Percentiles rank a stretch among this genome's conserved stretches.
Evolutionary conservation across 1,140 invertebrate genomes (phyloP).

Genomic region (Uloborus diversus): DNA sequence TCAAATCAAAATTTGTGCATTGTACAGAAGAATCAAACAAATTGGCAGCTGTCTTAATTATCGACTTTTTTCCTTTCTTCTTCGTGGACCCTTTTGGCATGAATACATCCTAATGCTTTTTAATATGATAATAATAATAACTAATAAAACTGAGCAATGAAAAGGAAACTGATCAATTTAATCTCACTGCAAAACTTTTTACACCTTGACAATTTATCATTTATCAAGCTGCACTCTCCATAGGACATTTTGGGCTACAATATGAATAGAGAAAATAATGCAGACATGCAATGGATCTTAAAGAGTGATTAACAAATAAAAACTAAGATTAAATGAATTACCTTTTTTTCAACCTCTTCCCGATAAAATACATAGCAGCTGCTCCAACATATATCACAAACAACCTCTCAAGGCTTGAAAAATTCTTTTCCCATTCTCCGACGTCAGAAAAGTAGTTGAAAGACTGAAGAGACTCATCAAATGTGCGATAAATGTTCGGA

Average conservation of each 20-base stretch:
- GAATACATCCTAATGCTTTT: neutral
- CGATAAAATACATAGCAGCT: conserved; percentile 91
- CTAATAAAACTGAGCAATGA: neutral
- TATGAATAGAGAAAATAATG: too few species aligned
- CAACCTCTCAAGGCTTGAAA: conserved; percentile 82
- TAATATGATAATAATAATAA: neutral
- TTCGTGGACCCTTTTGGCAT: too few species aligned
- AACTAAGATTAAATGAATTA: conserved; percentile 61
- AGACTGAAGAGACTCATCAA: conserved; percentile 83
- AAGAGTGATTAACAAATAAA: neutral
- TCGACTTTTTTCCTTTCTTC: too few species aligned
- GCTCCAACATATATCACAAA: conserved; percentile 95
- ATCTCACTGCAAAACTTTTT: too few species aligned
- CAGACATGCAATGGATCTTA: neutral
- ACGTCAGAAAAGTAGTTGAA: conserved; percentile 91
- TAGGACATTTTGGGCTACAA: too few species aligned
- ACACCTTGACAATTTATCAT: too few species aligned
- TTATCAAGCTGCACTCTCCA: too few species aligned
- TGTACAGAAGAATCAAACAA: too few species aligned
- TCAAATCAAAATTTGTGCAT: too few species aligned
- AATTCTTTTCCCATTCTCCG: conserved; percentile 91
- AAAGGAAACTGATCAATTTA: too few species aligned
- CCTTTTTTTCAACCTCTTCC: conserved; percentile 87
- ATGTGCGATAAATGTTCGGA: conserved; percentile 94
- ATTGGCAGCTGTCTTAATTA: too few species aligned